A percentile compares a stretch with the other conserved stretches of the same genome.
These are phyloP conservation scores for Phoxinus dragarum DNA, from an alignment of 2,797 vertebrate species.

Conservation along the genomic window DNA sequence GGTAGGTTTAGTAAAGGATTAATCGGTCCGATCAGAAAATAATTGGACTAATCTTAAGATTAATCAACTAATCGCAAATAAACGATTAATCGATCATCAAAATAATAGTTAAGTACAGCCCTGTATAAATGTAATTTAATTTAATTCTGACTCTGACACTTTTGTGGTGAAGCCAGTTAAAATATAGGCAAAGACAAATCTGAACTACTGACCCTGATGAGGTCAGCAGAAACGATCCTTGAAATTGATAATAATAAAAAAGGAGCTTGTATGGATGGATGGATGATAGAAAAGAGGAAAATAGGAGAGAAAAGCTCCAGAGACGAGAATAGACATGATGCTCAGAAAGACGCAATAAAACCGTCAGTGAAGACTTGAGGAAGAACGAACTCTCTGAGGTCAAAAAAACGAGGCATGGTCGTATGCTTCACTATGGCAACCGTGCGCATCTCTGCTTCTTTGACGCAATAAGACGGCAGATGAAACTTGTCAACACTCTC, in stretches of 20 bases:
- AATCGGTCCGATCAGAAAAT: background rate
- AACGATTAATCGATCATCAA: background rate
- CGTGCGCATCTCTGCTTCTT: conserved; percentile 44
- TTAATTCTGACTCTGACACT: background rate
- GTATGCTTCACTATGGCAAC: conserved; percentile 56
- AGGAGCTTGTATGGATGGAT: background rate
- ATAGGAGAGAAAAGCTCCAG: conserved; percentile 9
- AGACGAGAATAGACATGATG: conserved; percentile 22
- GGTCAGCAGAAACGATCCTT: background rate
- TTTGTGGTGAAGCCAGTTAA: background rate
- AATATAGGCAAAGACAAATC: background rate
- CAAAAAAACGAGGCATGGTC: conserved; percentile 23
- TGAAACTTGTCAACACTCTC: conserved; percentile 45
- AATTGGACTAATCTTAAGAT: no score
- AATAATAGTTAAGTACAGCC: background rate
- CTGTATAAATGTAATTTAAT: background rate
- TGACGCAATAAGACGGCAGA: conserved; percentile 48
- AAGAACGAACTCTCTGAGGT: background rate
- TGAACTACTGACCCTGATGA: background rate
- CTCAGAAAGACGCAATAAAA: background rate
- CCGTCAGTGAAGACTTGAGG: background rate
- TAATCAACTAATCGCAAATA: no score
- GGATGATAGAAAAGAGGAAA: background rate
- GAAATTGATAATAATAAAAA: background rate
- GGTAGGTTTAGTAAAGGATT: background rate